A percentile compares a stretch with the other conserved stretches of the same genome.
Evolutionary conservation across 2,888 invertebrate genomes (phyloP).

Genomic region (Agriotes lineatus): DNA sequence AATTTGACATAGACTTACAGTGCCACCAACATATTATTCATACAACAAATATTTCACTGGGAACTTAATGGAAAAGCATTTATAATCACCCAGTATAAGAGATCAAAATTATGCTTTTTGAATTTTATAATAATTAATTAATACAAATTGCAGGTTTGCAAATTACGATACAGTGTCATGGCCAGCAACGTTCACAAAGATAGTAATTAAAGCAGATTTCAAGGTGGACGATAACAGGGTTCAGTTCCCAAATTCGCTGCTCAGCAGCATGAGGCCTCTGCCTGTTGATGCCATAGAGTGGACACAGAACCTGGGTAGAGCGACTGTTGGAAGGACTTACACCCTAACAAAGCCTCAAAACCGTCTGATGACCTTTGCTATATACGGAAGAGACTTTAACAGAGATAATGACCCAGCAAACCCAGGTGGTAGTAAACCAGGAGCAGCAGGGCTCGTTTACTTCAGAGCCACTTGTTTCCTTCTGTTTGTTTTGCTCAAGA

Average conservation of each 20-base stretch:
- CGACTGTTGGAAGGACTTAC: constrained; percentile 47
- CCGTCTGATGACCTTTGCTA: constrained; percentile 68
- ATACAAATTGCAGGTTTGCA: too few species aligned
- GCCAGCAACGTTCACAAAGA: constrained; percentile 66
- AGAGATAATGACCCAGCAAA: constrained; percentile 60
- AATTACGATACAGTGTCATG: constrained; percentile 63
- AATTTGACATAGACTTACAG: too few species aligned
- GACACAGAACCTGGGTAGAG: constrained; percentile 44
- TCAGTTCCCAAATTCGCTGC: constrained; percentile 68
- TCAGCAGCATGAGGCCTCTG: constrained; percentile 69
- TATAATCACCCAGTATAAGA: too few species aligned
- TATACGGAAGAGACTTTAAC: constrained; percentile 69
- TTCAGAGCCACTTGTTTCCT: too few species aligned
- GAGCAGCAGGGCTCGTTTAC: too few species aligned
- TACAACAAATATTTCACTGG: constrained; percentile 50
- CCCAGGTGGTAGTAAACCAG: too few species aligned
- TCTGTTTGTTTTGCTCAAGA: too few species aligned
- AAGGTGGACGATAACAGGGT: constrained; percentile 62
- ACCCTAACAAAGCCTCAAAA: constrained; percentile 64
- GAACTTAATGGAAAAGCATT: too few species aligned
- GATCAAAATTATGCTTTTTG: too few species aligned
- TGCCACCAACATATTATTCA: not conserved
- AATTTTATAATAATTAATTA: too few species aligned
- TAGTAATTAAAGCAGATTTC: constrained; percentile 66
- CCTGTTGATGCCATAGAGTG: constrained; percentile 61